Conservation (phyloP, 1,140 invertebrate genomes). For the Subanguina moxae region DNA sequence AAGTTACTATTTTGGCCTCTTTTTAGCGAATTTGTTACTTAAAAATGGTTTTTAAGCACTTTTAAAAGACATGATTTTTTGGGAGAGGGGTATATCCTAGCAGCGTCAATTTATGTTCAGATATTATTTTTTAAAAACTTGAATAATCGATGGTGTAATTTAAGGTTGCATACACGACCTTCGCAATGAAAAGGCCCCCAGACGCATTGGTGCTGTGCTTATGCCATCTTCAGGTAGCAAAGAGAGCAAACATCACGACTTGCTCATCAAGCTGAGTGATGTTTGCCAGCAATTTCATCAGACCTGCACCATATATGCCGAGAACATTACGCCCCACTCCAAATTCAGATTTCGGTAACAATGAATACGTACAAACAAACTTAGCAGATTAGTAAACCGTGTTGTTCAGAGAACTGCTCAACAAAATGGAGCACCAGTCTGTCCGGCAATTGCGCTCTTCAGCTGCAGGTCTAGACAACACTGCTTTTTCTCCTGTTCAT, state of each 20-base stretch:
- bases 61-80: no score
- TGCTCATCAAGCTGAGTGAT: conserved; percentile 47
- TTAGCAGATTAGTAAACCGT: neutral
- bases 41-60: no score
- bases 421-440: conserved; percentile 38
- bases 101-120: no score
- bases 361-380: neutral
- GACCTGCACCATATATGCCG: conserved; percentile 55
- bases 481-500: conserved; percentile 1
- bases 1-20: no score
- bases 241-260: conserved; percentile 7
- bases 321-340: conserved; percentile 58
- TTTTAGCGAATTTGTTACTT: no score
- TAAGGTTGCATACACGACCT: conserved; percentile 45
- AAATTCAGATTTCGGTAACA: conserved; percentile 55
- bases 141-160: neutral
- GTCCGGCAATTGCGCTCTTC: conserved; percentile 51
- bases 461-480: conserved; percentile 10
- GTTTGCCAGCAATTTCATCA: conserved; percentile 52
- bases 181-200: conserved; percentile 14
- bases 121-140: conserved; percentile 14
- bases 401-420: conserved; percentile 46
- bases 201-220: conserved; percentile 10
- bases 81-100: no score
- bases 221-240: conserved; percentile 16